These are phyloP conservation scores for Hypotaenidia okinawae DNA, from an alignment of 2,797 vertebrate genomes.

Conservation along the genomic window DNA sequence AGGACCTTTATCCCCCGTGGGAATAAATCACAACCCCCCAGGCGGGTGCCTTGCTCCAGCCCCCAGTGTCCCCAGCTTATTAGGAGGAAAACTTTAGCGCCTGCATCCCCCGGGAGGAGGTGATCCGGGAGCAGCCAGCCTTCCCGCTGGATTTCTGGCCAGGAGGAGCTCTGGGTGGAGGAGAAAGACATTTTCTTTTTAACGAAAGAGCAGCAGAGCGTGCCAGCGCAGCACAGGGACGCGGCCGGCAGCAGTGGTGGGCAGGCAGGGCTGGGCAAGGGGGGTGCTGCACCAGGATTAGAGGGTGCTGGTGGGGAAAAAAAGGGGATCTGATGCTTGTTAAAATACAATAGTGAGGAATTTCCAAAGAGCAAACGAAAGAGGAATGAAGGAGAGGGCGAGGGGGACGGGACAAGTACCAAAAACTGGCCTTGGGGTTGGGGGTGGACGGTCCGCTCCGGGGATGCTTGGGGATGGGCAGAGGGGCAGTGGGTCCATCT, in stretches of 20 bases:
- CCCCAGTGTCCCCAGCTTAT: neutral
- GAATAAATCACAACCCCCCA: neutral
- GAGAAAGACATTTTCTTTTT: neutral
- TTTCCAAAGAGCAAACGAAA: neutral
- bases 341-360: neutral
- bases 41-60: neutral
- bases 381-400: neutral
- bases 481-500: neutral
- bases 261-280: neutral
- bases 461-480: neutral
- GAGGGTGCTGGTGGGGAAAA: neutral
- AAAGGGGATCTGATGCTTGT: accelerated
- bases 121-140: neutral
- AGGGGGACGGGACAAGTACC: neutral
- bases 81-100: neutral
- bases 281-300: neutral
- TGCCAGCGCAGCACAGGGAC: neutral
- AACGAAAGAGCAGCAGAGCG: neutral
- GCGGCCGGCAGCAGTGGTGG: neutral
- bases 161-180: neutral
- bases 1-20: neutral
- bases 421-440: accelerated
- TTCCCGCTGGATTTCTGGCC: neutral
- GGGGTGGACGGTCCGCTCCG: accelerated
- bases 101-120: neutral